Conservation (phyloP, 2,113 vertebrate genomes). For the Sigmodon hispidus region DNA sequence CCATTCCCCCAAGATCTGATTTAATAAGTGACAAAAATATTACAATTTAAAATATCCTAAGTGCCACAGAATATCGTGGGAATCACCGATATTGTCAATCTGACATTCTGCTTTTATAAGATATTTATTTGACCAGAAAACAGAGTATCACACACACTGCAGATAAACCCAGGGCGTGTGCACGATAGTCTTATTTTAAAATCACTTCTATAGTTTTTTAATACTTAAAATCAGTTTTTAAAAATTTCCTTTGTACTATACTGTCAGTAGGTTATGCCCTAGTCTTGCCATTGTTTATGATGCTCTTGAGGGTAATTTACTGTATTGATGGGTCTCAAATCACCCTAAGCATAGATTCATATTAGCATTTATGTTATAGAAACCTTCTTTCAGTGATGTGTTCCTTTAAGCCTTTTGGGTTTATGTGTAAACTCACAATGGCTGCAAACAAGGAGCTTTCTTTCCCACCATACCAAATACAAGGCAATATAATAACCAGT, state of each 20-base stretch:
- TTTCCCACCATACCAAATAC: conserved; percentile 19
- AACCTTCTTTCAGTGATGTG: conserved; percentile 34
- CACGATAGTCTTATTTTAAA: conserved; percentile 39
- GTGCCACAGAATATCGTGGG: neutral
- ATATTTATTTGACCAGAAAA: conserved; percentile 41
- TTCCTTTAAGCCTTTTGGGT: conserved; percentile 36
- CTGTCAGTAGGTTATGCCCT: conserved; percentile 41
- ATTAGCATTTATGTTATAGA: conserved; percentile 30
- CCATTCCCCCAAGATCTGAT: neutral
- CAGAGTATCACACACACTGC: too few species aligned
- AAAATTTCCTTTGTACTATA: conserved; percentile 19
- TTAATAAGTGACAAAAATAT: conserved; percentile 26
- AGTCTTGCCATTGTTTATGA: conserved; percentile 53
- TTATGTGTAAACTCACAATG: conserved; percentile 36
- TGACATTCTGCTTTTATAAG: conserved; percentile 49
- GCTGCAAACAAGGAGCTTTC: conserved; percentile 9
- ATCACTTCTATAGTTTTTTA: neutral
- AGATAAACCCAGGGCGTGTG: neutral
- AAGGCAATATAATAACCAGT: neutral
- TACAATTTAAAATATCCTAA: neutral
- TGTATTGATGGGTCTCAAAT: conserved; percentile 55
- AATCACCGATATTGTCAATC: conserved; percentile 9
- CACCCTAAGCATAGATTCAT: conserved; percentile 12
- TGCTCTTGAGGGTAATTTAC: conserved; percentile 47
- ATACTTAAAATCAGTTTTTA: conserved; percentile 49